Conservation (phyloP, 92 coral and sea anemone genomes). For the Actinernus sp. region DNA sequence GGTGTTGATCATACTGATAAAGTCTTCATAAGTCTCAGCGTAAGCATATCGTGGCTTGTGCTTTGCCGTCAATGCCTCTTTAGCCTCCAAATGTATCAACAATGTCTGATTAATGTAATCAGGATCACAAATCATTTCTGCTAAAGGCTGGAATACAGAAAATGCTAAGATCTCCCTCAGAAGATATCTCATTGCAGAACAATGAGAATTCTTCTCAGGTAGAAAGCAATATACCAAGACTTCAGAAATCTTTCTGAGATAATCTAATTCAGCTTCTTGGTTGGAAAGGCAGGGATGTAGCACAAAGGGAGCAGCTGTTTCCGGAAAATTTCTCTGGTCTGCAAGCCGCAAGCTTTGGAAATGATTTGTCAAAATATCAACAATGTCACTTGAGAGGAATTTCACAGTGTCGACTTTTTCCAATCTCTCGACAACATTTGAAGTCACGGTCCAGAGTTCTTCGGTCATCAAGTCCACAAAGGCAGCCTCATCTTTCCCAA, state of each 20-base stretch:
- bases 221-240: constrained; percentile 83
- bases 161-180: constrained; percentile 91
- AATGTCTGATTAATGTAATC: constrained; percentile 95
- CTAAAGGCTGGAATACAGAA: constrained; percentile 91
- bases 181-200: constrained; percentile 79
- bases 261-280: constrained; percentile 78
- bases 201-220: constrained; percentile 76
- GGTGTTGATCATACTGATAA: constrained; percentile 91
- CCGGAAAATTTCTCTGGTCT: constrained; percentile 77
- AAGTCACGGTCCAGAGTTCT: constrained; percentile 85
- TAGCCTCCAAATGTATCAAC: constrained; percentile 86
- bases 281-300: constrained; percentile 90
- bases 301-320: constrained; percentile 82
- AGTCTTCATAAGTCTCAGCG: constrained; percentile 99
- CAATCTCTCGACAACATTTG: constrained; percentile 78
- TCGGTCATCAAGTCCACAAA: constrained; percentile 91
- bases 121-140: constrained; percentile 96
- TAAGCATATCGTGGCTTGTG: constrained; percentile 99
- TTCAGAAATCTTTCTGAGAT: constrained; percentile 84
- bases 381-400: constrained; percentile 92
- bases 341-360: constrained; percentile 92
- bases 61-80: constrained; percentile 87
- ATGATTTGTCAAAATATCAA: constrained; percentile 88
- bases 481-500: constrained; percentile 95
- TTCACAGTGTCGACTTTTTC: constrained; percentile 88